These are phyloP conservation scores for Varanus salvator DNA, from an alignment of 2,113 vertebrate genomes.

Conservation along the genomic window DNA sequence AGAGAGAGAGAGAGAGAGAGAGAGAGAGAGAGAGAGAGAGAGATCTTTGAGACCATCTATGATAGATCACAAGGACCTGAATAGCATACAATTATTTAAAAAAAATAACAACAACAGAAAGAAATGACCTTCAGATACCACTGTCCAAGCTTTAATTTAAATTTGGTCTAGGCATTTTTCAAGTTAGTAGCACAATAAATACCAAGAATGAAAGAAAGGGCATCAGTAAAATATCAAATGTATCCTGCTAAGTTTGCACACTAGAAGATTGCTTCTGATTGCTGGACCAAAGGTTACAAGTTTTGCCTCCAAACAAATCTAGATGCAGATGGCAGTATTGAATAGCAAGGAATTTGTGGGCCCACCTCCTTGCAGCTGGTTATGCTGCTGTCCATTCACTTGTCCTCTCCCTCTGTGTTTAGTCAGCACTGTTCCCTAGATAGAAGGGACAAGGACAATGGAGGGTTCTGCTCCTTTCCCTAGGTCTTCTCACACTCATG, in stretches of 20 bases:
- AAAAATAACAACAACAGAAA: background rate
- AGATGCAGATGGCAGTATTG: background rate
- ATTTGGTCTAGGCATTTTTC: background rate
- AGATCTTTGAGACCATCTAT: background rate
- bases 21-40: background rate
- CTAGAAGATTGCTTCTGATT: background rate
- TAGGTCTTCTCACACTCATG: background rate
- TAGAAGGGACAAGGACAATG: too few species aligned
- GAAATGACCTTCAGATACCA: background rate
- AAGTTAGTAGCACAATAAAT: background rate
- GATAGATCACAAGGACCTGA: background rate
- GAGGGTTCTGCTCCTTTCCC: background rate
- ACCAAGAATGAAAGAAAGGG: background rate
- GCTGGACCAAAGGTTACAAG: background rate
- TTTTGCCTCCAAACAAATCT: background rate
- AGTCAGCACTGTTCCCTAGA: background rate
- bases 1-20: too few species aligned
- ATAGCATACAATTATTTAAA: background rate
- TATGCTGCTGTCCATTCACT: background rate
- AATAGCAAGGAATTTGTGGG: background rate
- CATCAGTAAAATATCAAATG: background rate
- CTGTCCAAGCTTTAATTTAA: slow-evolving; percentile 10
- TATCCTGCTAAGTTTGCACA: background rate
- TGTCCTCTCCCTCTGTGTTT: background rate
- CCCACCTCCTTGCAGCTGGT: background rate